These are phyloP conservation scores for Rhagoletis zephyria DNA, from an alignment of 1,140 invertebrate species.

Conservation along the genomic window DNA sequence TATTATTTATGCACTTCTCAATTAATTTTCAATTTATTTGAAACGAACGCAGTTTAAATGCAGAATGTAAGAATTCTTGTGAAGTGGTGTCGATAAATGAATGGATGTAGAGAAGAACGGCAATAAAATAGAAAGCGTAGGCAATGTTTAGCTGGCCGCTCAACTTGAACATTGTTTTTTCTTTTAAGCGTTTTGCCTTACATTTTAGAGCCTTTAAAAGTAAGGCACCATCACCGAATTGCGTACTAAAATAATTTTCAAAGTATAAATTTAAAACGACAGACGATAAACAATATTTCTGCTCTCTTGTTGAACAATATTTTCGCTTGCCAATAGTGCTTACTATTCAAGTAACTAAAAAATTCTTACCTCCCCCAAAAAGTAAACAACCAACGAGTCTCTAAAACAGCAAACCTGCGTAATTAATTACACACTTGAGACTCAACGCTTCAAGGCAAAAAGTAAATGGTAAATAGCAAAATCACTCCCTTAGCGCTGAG, in stretches of 20 bases:
- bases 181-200: no score
- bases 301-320: no score
- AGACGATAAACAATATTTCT: no score
- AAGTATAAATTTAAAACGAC: no score
- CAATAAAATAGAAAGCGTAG: no score
- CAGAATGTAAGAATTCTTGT: neutral
- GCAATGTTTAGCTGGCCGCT: no score
- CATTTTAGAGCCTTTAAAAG: no score
- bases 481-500: neutral
- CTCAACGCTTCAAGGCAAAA: neutral
- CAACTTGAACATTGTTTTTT: no score
- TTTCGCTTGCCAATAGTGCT: neutral
- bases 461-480: neutral
- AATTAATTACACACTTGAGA: constrained; percentile 11
- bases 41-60: neutral
- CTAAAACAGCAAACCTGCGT: neutral
- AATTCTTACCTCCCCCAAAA: neutral
- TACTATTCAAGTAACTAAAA: neutral
- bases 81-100: neutral
- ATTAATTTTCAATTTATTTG: neutral
- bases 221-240: no score
- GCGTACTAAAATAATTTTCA: no score
- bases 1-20: neutral
- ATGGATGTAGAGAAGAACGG: no score
- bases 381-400: neutral